Evolutionary conservation across 2,113 vertebrate species (phyloP).

Genomic region (Psilopsiagon aymara): DNA sequence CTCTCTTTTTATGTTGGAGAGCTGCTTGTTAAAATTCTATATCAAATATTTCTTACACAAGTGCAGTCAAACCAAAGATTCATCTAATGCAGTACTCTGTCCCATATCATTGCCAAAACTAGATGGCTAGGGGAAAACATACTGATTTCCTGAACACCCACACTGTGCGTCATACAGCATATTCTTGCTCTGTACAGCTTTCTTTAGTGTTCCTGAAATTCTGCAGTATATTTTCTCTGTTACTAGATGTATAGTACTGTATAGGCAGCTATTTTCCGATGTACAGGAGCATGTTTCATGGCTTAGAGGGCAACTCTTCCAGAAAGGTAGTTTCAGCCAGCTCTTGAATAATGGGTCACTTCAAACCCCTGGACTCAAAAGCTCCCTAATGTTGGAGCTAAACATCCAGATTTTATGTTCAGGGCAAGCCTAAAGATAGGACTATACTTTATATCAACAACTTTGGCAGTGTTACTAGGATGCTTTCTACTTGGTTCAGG

Average conservation of each 20-base stretch:
- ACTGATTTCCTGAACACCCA: not conserved
- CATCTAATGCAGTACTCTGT: not conserved
- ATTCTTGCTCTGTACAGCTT: not conserved
- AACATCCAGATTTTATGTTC: not conserved
- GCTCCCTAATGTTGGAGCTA: not conserved
- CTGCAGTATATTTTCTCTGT: not conserved
- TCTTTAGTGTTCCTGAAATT: not conserved
- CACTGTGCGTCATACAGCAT: not conserved
- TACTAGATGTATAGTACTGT: not conserved
- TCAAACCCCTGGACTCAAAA: not conserved
- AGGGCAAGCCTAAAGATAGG: not conserved
- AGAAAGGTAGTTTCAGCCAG: not conserved
- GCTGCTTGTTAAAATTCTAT: not conserved
- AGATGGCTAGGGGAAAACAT: not conserved
- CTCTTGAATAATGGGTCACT: not conserved
- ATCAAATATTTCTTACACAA: not conserved
- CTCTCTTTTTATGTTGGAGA: not conserved
- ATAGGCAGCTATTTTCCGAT: not conserved
- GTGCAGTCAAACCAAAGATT: not conserved
- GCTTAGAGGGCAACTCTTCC: not conserved
- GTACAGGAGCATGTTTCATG: not conserved
- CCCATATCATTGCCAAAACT: not conserved
- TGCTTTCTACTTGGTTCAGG: not conserved
- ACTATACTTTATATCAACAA: not conserved
- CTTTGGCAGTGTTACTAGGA: not conserved